Base-by-base conservation (phyloP, 2,797 vertebrate species). In the Microcaecilia unicolor region DNA sequence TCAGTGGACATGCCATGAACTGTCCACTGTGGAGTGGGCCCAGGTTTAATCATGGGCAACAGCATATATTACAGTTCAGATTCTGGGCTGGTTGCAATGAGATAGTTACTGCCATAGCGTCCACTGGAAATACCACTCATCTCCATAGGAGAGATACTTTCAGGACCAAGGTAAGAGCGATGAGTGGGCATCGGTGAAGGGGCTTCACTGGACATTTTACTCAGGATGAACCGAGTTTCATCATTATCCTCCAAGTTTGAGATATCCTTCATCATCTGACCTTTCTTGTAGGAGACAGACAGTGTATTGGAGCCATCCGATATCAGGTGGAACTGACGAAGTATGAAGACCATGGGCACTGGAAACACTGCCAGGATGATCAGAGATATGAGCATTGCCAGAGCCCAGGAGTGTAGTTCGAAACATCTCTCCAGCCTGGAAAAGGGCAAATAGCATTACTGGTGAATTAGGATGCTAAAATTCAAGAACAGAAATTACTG, bases 241-340 rank as follows among this genome's bases (percentile, higher is more conserved):
- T 98, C 93, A 0, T 89, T 91, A 55, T 96, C 92, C 43, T 98
- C 96, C 47, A 99, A 56, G 70, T 92, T 96, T 64, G 96, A 98
- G 47, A 97, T 92, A 70, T 99, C 94, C 70, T 99, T 98, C 84
- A 95, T 85, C 89, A 98, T 95, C 39, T 80, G 72, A 1, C 93
- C 92, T 49, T 97, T 95, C 50, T 93, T 93, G 72, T 98, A 98
- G 41, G 95, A 94, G 55, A 98, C 94, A 0, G 93, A 98, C 23
- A 98, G 85, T 55, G 91, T 89, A 25, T 97, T 99, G 74, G 95
- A 97, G 53, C 95, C 95, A 0, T 98, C 95, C 0, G 93, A 92
- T 30, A 97, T 58, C 3, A 97, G 71, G 76, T 91, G 91, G 66
- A 93, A 98, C 56, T 89, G 92, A 11, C 91, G 81, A 15, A 72